These are phyloP conservation scores for Brachionus calyciflorus DNA, from an alignment of 1,140 invertebrate genomes.

Conservation along the genomic window DNA sequence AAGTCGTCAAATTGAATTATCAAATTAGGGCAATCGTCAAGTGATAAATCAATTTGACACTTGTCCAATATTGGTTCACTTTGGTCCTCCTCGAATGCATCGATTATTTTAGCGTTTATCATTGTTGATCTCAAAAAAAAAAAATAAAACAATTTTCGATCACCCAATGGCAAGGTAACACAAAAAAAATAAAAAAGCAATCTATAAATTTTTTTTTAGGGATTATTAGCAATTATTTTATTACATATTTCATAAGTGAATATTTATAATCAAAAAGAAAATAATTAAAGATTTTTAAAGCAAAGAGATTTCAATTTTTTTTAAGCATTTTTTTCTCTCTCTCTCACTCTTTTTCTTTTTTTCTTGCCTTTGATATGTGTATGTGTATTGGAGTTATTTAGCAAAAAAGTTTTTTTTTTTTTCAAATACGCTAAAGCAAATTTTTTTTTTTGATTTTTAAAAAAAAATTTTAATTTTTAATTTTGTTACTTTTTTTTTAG, in stretches of 20 bases:
- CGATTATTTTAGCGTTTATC: constrained; percentile 9
- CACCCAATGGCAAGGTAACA: neutral
- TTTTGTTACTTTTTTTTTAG: constrained; percentile 6
- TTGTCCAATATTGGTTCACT: neutral
- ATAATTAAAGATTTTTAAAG: too few species aligned
- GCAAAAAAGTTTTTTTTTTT: too few species aligned
- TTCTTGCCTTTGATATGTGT: too few species aligned
- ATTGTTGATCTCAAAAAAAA: constrained; percentile 22
- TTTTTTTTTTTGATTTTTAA: constrained; percentile 2
- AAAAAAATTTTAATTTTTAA: constrained; percentile 9
- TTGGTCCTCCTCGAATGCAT: neutral
- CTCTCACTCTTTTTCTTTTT: too few species aligned
- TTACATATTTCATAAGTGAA: too few species aligned
- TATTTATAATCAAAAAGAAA: too few species aligned
- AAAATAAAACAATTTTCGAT: neutral
- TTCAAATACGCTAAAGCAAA: constrained; percentile 25
- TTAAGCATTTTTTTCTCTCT: too few species aligned
- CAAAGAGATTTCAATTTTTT: too few species aligned
- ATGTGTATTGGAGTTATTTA: too few species aligned
- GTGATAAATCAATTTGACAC: neutral
- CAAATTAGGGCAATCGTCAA: neutral
- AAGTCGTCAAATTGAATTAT: constrained; percentile 16
- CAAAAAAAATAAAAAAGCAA: too few species aligned
- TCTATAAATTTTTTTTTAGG: too few species aligned
- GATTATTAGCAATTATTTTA: too few species aligned